These are phyloP conservation scores for Pantherophis guttatus DNA, from an alignment of 2,113 vertebrate genomes.

Conservation along the genomic window DNA sequence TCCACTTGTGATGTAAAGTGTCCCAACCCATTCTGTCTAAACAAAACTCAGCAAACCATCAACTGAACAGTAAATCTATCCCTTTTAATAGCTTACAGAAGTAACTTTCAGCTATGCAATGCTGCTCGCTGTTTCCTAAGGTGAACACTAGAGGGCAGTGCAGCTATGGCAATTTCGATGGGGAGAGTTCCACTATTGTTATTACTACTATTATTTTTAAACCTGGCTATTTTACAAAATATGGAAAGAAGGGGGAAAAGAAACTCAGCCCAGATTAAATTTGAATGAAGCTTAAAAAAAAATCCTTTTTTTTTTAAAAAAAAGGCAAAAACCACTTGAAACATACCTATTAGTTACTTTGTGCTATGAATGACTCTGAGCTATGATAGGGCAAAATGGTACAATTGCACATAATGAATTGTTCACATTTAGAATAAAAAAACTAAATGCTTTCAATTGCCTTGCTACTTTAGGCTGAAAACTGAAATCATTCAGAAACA, in stretches of 20 bases:
- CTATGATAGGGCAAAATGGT: conserved; percentile 26
- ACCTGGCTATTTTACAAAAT: conserved; percentile 30
- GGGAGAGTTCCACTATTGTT: not conserved
- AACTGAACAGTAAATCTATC: conserved; percentile 42
- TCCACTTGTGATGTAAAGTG: conserved; percentile 6
- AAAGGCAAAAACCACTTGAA: conserved; percentile 43
- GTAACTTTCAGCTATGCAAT: not conserved
- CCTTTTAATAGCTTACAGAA: conserved; percentile 28
- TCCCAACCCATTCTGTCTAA: conserved; percentile 31
- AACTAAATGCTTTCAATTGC: conserved; percentile 51
- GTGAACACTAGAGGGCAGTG: conserved; percentile 74
- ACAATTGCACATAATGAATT: conserved; percentile 38
- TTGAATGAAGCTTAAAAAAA: conserved; percentile 45
- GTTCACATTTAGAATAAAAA: conserved; percentile 11
- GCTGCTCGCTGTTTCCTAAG: conserved; percentile 20
- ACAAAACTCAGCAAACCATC: conserved; percentile 45
- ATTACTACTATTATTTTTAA: conserved; percentile 2
- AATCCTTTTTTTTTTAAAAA: conserved; percentile 56
- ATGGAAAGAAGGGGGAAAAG: conserved; percentile 1
- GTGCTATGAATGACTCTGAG: conserved; percentile 47
- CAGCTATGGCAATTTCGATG: conserved; percentile 57
- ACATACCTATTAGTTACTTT: conserved; percentile 56
- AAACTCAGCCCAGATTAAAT: conserved; percentile 49
- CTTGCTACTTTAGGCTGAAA: conserved; percentile 1
- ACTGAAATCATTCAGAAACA: conserved; percentile 46